Conservation (phyloP, 1,140 invertebrate genomes). For the Phymastichus coffea region DNA sequence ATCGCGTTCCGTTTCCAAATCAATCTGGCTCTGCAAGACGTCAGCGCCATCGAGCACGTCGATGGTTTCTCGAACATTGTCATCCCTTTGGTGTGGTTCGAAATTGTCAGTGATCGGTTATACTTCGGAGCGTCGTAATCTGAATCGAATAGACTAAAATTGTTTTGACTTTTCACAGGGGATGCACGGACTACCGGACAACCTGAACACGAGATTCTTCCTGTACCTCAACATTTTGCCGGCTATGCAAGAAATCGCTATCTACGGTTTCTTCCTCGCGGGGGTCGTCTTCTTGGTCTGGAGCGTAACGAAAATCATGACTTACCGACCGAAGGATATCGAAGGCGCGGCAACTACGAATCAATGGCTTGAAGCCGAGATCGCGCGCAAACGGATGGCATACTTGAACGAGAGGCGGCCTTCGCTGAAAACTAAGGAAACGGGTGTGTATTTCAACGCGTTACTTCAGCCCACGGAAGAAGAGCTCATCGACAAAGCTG, state of each 20-base stretch:
- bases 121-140: not conserved
- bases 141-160: not conserved
- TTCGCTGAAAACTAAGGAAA: slow-evolving; percentile 42
- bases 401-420: slow-evolving; percentile 42
- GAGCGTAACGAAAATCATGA: slow-evolving; percentile 49
- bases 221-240: slow-evolving; percentile 73
- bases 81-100: slow-evolving; percentile 77
- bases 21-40: slow-evolving; percentile 74
- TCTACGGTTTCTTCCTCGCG: slow-evolving; percentile 61
- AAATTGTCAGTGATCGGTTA: slow-evolving; percentile 69
- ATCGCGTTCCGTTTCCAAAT: slow-evolving; percentile 78
- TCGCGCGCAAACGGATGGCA: slow-evolving; percentile 38
- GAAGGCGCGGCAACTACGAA: slow-evolving; percentile 3
- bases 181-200: slow-evolving; percentile 65
- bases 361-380: slow-evolving; percentile 45
- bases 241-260: slow-evolving; percentile 57
- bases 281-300: slow-evolving; percentile 59
- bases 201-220: slow-evolving; percentile 65
- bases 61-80: slow-evolving; percentile 68
- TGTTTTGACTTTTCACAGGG: slow-evolving; percentile 55
- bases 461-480: slow-evolving; percentile 35
- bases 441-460: slow-evolving; percentile 53
- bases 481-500: slow-evolving; percentile 10
- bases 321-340: slow-evolving; percentile 40
- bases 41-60: slow-evolving; percentile 62